Evolutionary conservation across 2,888 invertebrate genomes (phyloP), one percentile per base, ranked within the genome.

Genomic region (Carpatolechia fugitivella): DNA sequence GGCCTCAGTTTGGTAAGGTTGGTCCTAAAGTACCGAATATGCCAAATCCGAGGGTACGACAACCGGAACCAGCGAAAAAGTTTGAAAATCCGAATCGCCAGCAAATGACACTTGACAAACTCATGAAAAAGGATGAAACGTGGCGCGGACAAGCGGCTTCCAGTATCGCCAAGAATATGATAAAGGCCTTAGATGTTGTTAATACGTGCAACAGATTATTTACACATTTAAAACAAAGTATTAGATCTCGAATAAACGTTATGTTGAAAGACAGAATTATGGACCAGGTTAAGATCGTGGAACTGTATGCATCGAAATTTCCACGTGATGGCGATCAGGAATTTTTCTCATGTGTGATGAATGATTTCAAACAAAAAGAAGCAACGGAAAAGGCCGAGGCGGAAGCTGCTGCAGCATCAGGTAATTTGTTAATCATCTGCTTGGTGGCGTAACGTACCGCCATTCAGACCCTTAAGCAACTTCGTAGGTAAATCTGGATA

Each of bases 241-340:
- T 70, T 24, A 51, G 49, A 14, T 38, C 65, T 1, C 67, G 72
- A 1, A 56, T 72, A 3, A 65, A 69, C 20, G 66, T 65, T 7
- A 36, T 65, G 50, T 44, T 61, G 11, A 65, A 61, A 3, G 62
- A 65, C 6, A 52, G 54, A 5, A 35, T 64, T 11, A 31, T 51
- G 3, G 14, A 24, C 1, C 33, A 52, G 0, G 6, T 53, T 1
- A 6, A 29, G 8, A 55, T 68, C 7, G 8, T 57, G 0, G 3
- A n/a, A 5, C 44, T 20, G n/a, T 72, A 72, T 56, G 59, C 65
- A 0, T 0, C 14, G 3, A 59, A 49, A 14, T 60, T 35, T 30
- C 52, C 52, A 1, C n/a, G 31, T 2, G 31, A 35, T 5, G 41
- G 47, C 30, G 59, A 62, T 33, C 30, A 31, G 13, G 8, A 7